Conservation (phyloP, 35 echinoderm and acorn worm genomes). For the Eucidaris tribuloides region DNA sequence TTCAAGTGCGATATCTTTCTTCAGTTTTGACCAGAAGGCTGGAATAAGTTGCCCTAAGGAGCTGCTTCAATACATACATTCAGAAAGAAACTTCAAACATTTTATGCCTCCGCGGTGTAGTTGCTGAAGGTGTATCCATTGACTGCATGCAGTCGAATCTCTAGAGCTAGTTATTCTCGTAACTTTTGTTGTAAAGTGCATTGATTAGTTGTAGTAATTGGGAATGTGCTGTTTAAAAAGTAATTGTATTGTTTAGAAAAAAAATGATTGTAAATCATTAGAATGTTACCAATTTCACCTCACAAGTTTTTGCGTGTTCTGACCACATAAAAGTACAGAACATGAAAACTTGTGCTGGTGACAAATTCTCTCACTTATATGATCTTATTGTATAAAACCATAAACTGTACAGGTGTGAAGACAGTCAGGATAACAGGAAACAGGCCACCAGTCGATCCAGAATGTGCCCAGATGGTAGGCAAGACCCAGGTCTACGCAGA, state of each 20-base stretch:
- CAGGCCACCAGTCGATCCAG: slow-evolving; percentile 66
- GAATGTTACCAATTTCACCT: background rate
- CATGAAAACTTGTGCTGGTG: background rate
- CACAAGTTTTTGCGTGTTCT: background rate
- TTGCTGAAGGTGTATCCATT: no score
- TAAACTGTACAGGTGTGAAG: slow-evolving; percentile 50
- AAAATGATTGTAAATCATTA: background rate
- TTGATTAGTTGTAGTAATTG: no score
- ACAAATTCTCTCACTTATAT: background rate
- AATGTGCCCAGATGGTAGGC: slow-evolving; percentile 57
- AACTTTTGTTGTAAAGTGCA: no score
- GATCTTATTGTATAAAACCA: background rate
- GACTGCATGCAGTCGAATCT: no score
- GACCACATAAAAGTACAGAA: background rate
- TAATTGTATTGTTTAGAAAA: background rate
- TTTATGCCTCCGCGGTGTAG: no score
- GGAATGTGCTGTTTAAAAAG: no score
- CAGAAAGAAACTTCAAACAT: no score
- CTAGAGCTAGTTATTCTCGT: no score
- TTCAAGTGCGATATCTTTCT: no score
- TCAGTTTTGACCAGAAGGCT: no score
- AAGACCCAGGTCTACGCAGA: slow-evolving; percentile 81
- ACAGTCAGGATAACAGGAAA: slow-evolving; percentile 76
- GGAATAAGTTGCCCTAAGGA: no score
- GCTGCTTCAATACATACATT: no score